Evolutionary conservation across 2,113 vertebrate genomes (phyloP).

Genomic region (Hemicordylus capensis): DNA sequence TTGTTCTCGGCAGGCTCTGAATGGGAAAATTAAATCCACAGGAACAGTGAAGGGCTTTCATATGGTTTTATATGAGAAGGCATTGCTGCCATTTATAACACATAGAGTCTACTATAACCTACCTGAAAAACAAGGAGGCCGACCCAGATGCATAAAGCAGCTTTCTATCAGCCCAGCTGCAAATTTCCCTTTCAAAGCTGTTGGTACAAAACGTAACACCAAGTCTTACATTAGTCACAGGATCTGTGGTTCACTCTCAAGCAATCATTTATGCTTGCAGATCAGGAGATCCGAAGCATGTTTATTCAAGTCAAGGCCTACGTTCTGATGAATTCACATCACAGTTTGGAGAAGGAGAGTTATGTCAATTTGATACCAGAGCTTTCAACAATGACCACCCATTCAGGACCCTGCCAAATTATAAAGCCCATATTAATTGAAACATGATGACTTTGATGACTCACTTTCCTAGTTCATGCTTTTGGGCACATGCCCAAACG

Average conservation of each 20-base stretch:
- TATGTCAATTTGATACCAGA: neutral
- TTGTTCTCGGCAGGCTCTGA: constrained; percentile 30
- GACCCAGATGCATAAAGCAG: constrained; percentile 40
- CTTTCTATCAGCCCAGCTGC: constrained; percentile 43
- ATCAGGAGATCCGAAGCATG: neutral
- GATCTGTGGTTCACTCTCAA: constrained; percentile 17
- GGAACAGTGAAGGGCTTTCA: constrained; percentile 54
- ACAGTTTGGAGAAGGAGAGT: neutral
- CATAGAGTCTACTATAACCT: constrained; percentile 24
- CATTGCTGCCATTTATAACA: constrained; percentile 29
- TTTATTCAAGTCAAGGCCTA: neutral
- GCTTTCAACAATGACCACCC: accelerated
- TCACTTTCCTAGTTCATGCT: neutral
- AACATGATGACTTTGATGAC: neutral
- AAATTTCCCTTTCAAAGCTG: constrained; percentile 15
- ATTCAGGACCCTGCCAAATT: accelerated
- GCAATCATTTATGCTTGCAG: neutral
- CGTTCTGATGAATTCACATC: neutral
- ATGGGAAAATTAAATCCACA: constrained; percentile 30
- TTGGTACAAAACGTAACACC: constrained; percentile 22
- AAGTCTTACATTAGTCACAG: constrained; percentile 10
- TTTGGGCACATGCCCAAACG: neutral
- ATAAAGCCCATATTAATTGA: neutral
- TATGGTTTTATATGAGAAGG: constrained; percentile 50
- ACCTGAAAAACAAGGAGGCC: constrained; percentile 13